phyloP scores from a whole-genome alignment of 1,140 invertebrate species.

The Temnothorax nylanderi region DNA sequence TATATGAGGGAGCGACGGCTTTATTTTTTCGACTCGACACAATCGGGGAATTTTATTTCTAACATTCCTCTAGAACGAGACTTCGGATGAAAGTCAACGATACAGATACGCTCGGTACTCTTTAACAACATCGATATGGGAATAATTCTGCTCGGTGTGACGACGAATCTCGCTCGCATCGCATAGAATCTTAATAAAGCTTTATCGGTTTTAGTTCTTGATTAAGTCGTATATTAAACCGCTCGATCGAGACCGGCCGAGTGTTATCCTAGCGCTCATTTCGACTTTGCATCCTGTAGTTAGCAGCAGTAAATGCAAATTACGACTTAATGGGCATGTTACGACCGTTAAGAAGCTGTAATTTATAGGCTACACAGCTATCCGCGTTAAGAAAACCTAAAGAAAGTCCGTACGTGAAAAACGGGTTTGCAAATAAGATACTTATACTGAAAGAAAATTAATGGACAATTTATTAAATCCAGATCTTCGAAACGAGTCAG shows the following conservation, averaged over 20 bases:
- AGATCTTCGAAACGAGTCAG: neutral
- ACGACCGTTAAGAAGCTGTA: conserved; percentile 43
- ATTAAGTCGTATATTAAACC: conserved; percentile 24
- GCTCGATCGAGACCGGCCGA: neutral
- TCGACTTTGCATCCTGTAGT: conserved; percentile 28
- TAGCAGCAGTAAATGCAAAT: conserved; percentile 54
- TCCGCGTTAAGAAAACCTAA: neutral
- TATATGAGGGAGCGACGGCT: neutral
- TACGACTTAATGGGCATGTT: conserved; percentile 25
- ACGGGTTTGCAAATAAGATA: neutral
- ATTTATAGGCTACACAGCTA: conserved; percentile 29
- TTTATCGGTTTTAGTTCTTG: conserved; percentile 13
- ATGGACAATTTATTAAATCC: neutral
- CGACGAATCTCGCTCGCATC: neutral
- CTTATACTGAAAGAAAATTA: conserved; percentile 19
- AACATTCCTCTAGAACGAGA: neutral
- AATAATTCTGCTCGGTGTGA: neutral
- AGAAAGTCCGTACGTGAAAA: neutral
- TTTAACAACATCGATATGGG: neutral
- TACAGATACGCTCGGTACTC: neutral
- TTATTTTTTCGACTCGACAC: neutral
- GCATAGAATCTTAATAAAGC: no score
- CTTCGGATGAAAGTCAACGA: neutral
- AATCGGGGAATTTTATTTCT: neutral
- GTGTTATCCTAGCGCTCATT: conserved; percentile 44